Conservation (phyloP, 2,113 vertebrate species). For the Cavia aperea region DNA sequence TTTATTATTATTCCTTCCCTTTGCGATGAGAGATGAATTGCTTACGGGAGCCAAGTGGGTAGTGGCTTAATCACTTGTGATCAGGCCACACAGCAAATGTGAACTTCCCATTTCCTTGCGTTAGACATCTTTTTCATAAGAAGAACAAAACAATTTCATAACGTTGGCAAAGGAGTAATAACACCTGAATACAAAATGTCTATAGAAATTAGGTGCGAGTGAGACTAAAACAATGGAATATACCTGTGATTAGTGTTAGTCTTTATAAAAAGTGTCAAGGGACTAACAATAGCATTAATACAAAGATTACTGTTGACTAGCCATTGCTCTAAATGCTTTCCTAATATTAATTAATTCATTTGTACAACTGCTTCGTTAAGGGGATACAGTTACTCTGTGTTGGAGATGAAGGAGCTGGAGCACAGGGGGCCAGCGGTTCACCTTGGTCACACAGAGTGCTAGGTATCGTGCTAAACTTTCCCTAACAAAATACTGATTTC, state of each 20-base stretch:
- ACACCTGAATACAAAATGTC: constrained; percentile 7
- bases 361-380: not conserved
- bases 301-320: not conserved
- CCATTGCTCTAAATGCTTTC: not conserved
- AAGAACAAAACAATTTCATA: constrained; percentile 46
- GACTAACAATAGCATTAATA: not conserved
- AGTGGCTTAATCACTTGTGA: constrained; percentile 67
- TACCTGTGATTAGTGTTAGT: constrained; percentile 19
- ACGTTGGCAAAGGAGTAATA: not conserved
- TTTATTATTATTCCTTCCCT: constrained; percentile 48
- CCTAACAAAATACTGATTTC: constrained; percentile 56
- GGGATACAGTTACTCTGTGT: not conserved
- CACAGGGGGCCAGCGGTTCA: not conserved
- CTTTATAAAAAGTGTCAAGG: constrained; percentile 20
- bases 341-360: not conserved
- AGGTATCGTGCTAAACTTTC: constrained; percentile 11
- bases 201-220: not conserved
- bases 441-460: not conserved
- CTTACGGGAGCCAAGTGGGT: constrained; percentile 58
- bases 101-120: constrained; percentile 56
- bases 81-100: constrained; percentile 28
- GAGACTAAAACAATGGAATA: constrained; percentile 3
- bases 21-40: constrained; percentile 70
- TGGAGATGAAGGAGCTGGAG: not conserved
- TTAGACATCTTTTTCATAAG: constrained; percentile 43